Evolutionary conservation across 2,888 invertebrate species (phyloP), one percentile per base, ranked within the genome.

Genomic region (Drosophila sordidapex): DNA sequence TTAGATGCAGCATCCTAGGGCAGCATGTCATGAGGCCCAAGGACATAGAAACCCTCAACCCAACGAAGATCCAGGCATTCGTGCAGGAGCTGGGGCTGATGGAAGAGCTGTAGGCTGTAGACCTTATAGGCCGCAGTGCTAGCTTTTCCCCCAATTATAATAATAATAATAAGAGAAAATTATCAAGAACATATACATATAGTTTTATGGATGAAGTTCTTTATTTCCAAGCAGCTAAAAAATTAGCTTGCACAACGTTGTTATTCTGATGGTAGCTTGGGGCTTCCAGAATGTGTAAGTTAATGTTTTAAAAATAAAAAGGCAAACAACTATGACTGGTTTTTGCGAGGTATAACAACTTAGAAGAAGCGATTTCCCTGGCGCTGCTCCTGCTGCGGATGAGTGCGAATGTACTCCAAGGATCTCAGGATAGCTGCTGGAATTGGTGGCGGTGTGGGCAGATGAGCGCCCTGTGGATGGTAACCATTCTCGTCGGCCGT

Each of bases 401-500:
- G 92, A 21, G 91, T 89, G 67, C 90, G 91, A 77, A 92, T 93
- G 66, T 91, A 93, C 64, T 92, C 91, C 71, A 93, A 79, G 18
- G 93, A 68, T 59, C 83, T 89, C 4, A 92, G 79, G 35, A 93
- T 93, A 25, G 90, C 90, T 35, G 67, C 82, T 57, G 92, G 92
- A 71, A 91, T 90, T 63, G 93, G 92, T 56, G 93, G 92, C 2
- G 93, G 90, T 4, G 92, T 94, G 36, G 93, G 93, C 73, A 93
- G 80, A 87, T 93, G 92, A 11, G 90, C 90, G 63, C 93, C 94
- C 82, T 90, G 82, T 5, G 94, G 93, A 43, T 93, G 93, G 93
- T 93, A 95, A 74, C 96, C 96, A 81, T 94, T 93, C 83, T 94
- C 95, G 92, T 95, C 92, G 76, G 95, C 95, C 5, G 91, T 82